These are phyloP conservation scores for Osmoderma eremita DNA, from an alignment of 2,888 invertebrate species.

Conservation along the genomic window DNA sequence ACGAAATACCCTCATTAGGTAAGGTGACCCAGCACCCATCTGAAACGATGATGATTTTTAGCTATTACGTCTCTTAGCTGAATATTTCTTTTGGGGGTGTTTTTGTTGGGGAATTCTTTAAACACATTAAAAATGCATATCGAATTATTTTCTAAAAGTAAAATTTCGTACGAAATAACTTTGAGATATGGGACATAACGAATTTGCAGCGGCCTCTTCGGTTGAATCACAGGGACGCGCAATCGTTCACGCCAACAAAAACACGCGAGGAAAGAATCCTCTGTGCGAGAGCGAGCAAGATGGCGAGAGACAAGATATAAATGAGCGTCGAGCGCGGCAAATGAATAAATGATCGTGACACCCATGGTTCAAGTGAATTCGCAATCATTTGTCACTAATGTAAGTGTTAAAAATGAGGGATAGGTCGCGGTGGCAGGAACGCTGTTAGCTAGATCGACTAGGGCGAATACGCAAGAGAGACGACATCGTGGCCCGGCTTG, in stretches of 20 bases:
- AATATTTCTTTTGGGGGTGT: neutral
- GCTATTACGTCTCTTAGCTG: neutral
- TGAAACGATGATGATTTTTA: constrained; percentile 8
- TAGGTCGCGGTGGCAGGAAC: constrained; percentile 55
- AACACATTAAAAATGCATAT: neutral
- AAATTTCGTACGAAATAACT: no score
- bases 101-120: neutral
- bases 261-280: neutral
- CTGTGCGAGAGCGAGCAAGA: neutral
- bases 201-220: no score
- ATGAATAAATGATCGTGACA: constrained; percentile 51
- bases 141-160: no score
- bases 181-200: no score
- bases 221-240: neutral
- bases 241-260: neutral
- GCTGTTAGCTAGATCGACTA: constrained; percentile 66
- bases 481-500: constrained; percentile 54
- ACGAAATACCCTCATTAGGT: constrained; percentile 59
- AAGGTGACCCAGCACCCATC: constrained; percentile 51
- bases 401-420: constrained; percentile 63
- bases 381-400: constrained; percentile 62
- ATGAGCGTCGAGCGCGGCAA: constrained; percentile 45
- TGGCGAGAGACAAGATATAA: constrained; percentile 36
- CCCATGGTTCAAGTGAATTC: constrained; percentile 51
- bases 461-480: constrained; percentile 57